Evolutionary conservation across 2,113 vertebrate species (phyloP), one percentile per base, ranked within the genome.

Genomic region (Diphyllodes magnificus): DNA sequence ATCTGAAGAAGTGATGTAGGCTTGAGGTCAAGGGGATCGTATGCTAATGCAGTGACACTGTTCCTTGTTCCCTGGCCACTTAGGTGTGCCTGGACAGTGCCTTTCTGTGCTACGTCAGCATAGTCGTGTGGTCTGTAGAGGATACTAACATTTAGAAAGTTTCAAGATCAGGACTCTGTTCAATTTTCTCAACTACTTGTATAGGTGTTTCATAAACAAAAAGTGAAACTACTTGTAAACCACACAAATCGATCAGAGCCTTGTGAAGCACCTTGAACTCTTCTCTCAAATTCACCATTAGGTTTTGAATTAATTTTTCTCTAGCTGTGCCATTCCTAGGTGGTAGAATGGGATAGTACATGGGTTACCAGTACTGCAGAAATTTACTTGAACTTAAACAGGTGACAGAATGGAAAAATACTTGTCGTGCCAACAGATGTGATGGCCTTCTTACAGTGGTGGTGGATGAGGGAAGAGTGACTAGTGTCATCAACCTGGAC

Each of bases 1-100:
- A 25, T 30, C 0, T 0, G 33, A 37, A 54, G 56, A 49, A 33
- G 4, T 1, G 0, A 8, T 65, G 11, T 45, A 59, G 80, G 27
- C 47, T 57, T 59, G 49, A 47, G 40, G 21, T 80, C 20, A 35
- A 61, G 28, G 18, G 30, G 6, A 20, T 88, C 17, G 3, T 27
- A 6, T 23, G 10, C 14, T 0, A 2, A 9, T 60, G 47, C 42
- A 54, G 18, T 21, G 40, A 10, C 24, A 17, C 8, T 33, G 6
- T 71, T 91, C 16, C 7, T 75, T 3, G 5, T 44, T 73, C 31
- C 4, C 16, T 79, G 24, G 39, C 37, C 7, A 2, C 2, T 1
- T 63, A 61, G 25, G 4, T 39, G 30, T 80, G 37, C 21, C 8
- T 37, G 0, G 30, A 51, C 15, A 19, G 30, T 72, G 45, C 10